These are phyloP conservation scores for Poecilus cupreus DNA, from an alignment of 2,888 invertebrate genomes.

Conservation along the genomic window DNA sequence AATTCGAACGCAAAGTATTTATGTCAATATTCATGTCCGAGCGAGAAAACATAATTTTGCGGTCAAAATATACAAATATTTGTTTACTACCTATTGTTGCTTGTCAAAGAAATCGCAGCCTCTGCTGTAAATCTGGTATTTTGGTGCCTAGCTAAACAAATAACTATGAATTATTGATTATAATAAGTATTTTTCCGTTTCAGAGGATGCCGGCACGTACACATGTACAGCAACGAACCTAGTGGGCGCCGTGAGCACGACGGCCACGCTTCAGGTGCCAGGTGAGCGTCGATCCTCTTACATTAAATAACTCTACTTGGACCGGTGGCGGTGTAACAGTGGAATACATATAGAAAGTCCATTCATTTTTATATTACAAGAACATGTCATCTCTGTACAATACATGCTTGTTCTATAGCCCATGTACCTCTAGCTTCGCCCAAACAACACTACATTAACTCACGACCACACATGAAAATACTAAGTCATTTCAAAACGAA, in stretches of 20 bases:
- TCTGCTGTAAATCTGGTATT: too few species aligned
- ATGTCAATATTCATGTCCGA: too few species aligned
- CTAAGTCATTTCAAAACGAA: conserved; percentile 48
- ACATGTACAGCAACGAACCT: conserved; percentile 83
- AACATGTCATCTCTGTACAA: background rate
- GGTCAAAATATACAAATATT: too few species aligned
- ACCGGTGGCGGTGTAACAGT: conserved; percentile 48
- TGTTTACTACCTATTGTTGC: too few species aligned
- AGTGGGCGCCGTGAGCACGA: conserved; percentile 80
- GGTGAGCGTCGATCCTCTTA: conserved; percentile 79
- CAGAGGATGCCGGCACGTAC: conserved; percentile 87
- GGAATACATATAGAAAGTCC: background rate
- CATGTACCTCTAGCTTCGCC: conserved; percentile 8
- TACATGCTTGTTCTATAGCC: background rate
- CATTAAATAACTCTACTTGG: conserved; percentile 67
- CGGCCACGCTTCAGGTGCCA: conserved; percentile 80
- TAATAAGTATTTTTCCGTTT: conserved; percentile 64
- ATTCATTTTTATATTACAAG: conserved; percentile 37
- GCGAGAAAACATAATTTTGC: too few species aligned
- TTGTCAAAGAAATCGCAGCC: too few species aligned
- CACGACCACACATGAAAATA: conserved; percentile 27
- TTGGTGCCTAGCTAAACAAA: too few species aligned
- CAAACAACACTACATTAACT: conserved; percentile 9
- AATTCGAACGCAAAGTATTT: too few species aligned
- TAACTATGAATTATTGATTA: too few species aligned